A percentile compares a stretch with the other conserved stretches of the same genome.
phyloP scores from a whole-genome alignment of 2,113 vertebrate species.

The Dasypus novemcinctus region DNA sequence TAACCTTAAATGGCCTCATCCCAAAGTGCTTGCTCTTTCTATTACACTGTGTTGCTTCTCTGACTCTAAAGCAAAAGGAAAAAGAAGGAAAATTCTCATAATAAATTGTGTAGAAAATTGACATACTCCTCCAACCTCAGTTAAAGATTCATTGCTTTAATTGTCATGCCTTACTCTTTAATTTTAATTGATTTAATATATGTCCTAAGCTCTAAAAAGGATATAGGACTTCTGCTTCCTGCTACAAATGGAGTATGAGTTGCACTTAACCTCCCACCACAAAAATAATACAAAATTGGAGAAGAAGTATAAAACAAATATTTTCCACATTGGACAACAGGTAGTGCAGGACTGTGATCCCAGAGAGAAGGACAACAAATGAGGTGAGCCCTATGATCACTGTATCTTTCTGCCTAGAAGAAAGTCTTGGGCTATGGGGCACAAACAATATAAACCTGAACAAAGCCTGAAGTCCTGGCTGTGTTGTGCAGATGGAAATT shows the following conservation, averaged over 20 bases:
- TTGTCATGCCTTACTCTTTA: neutral
- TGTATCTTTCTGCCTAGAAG: too few species aligned
- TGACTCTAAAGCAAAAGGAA: neutral
- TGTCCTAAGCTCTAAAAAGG: neutral
- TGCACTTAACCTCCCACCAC: too few species aligned
- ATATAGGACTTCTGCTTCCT: neutral
- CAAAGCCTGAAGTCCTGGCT: too few species aligned
- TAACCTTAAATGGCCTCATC: neutral
- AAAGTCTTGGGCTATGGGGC: too few species aligned
- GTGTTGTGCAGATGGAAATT: too few species aligned
- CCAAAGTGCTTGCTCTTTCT: neutral
- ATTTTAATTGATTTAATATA: conserved; percentile 21
- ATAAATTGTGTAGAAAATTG: neutral
- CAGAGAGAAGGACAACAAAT: too few species aligned
- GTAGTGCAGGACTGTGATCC: too few species aligned
- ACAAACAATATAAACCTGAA: too few species aligned
- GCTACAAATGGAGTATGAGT: neutral
- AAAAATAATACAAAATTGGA: too few species aligned
- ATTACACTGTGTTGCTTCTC: neutral
- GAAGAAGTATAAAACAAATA: too few species aligned
- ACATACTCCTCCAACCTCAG: neutral
- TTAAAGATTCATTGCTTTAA: neutral
- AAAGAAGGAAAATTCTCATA: neutral
- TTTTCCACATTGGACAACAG: too few species aligned
- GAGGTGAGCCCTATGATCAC: too few species aligned